Percentiles rank a stretch among this genome's conserved stretches.
These are phyloP conservation scores for Pectinophora gossypiella DNA, from an alignment of 1,140 invertebrate genomes.

Conservation along the genomic window DNA sequence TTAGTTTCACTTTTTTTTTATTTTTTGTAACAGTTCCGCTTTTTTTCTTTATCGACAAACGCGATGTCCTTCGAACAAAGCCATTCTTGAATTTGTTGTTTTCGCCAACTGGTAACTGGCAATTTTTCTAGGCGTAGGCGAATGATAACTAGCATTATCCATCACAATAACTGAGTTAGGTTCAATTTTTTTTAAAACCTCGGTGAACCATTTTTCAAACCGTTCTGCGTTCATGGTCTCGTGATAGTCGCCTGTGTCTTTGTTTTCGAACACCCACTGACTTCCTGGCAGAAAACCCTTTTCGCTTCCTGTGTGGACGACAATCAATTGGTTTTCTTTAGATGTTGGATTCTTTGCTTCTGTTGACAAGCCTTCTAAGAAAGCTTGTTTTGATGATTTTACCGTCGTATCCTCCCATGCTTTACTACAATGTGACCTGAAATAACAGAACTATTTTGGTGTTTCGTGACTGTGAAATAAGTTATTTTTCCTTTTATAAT, in stretches of 20 bases:
- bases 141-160: conserved; percentile 16
- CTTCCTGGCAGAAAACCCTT: conserved; percentile 11
- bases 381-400: conserved; percentile 13
- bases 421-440: too few relatives aligned
- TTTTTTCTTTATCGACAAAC: background rate
- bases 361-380: conserved; percentile 28
- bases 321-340: conserved; percentile 26
- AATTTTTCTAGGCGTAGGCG: conserved; percentile 1
- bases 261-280: conserved; percentile 11
- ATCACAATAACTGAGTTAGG: conserved; percentile 7
- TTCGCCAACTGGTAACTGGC: conserved; percentile 3
- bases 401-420: background rate
- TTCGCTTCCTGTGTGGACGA: conserved; percentile 23
- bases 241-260: conserved; percentile 9
- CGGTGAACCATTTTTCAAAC: conserved; percentile 7
- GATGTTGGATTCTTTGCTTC: conserved; percentile 29
- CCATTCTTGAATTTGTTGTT: conserved; percentile 8
- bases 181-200: conserved; percentile 8
- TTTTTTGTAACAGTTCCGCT: conserved; percentile 7
- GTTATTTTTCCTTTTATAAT: too few relatives aligned
- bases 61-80: conserved; percentile 6
- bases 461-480: too few relatives aligned
- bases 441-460: too few relatives aligned
- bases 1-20: conserved; percentile 2
- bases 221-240: background rate